phyloP scores from a whole-genome alignment of 2,888 invertebrate genomes.

The Ariolimax columbianus region DNA sequence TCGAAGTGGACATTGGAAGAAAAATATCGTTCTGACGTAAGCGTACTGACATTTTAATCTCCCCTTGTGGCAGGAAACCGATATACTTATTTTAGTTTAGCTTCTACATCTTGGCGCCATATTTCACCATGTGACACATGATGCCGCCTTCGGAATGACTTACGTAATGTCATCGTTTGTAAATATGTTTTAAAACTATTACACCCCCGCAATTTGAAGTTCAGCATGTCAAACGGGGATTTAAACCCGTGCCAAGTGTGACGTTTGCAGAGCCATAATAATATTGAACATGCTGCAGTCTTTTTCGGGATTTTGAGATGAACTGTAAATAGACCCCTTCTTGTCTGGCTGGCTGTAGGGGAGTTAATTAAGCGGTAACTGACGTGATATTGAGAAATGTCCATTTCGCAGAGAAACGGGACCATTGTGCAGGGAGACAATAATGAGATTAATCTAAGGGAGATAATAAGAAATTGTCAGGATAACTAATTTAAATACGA shows the following conservation, averaged over 20 bases:
- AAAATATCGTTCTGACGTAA: too few species aligned
- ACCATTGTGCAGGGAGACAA: too few species aligned
- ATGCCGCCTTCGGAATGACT: not conserved
- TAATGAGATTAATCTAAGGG: too few species aligned
- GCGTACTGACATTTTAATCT: not conserved
- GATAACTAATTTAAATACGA: too few species aligned
- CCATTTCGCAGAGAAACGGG: not conserved
- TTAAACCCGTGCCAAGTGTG: not conserved
- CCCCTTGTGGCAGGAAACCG: not conserved
- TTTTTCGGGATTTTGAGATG: not conserved
- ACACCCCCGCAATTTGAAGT: not conserved
- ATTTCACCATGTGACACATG: not conserved
- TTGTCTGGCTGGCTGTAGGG: not conserved
- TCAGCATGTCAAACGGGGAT: not conserved
- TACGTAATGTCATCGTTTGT: not conserved
- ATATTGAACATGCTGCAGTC: not conserved
- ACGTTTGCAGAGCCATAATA: not conserved
- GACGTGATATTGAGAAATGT: not conserved
- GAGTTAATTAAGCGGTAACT: slow-evolving; percentile 3
- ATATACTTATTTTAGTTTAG: not conserved
- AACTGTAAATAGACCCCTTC: not conserved
- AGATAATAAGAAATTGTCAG: too few species aligned
- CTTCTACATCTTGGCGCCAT: not conserved
- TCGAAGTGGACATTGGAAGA: too few species aligned
- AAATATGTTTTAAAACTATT: not conserved